A percentile compares a stretch with the other conserved stretches of the same genome.
Evolutionary conservation across 2,888 invertebrate genomes (phyloP).

Genomic region (Gastrophysa polygoni): DNA sequence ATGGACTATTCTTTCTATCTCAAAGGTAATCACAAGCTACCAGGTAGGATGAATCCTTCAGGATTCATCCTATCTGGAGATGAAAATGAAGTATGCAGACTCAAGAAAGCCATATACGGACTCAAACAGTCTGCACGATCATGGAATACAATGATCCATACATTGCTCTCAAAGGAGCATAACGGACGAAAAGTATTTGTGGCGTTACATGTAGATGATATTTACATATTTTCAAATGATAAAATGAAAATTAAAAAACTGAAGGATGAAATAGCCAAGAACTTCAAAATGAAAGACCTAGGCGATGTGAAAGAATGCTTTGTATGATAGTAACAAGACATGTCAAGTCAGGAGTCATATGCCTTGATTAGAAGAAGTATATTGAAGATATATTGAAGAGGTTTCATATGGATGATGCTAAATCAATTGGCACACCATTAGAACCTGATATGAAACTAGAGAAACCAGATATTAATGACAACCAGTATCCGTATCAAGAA

Average conservation of each 20-base stretch:
- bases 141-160: conserved; percentile 3
- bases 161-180: background rate
- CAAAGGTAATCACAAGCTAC: background rate
- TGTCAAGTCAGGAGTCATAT: background rate
- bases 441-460: background rate
- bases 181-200: background rate
- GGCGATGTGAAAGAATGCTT: background rate
- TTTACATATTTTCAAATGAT: background rate
- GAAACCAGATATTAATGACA: background rate
- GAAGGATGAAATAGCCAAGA: background rate
- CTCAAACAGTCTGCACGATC: conserved; percentile 10
- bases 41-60: background rate
- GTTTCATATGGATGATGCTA: conserved; percentile 2
- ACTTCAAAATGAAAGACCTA: background rate
- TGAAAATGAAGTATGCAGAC: conserved; percentile 2
- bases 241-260: background rate
- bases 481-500: conserved; percentile 4
- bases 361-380: background rate
- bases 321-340: background rate
- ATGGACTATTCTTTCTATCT: background rate
- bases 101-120: conserved; percentile 6
- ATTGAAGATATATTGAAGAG: conserved; percentile 1
- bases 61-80: background rate
- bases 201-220: background rate
- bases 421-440: background rate